Base-by-base conservation (phyloP, 2,888 invertebrate species). In the Drosophila meridiana region DNA sequence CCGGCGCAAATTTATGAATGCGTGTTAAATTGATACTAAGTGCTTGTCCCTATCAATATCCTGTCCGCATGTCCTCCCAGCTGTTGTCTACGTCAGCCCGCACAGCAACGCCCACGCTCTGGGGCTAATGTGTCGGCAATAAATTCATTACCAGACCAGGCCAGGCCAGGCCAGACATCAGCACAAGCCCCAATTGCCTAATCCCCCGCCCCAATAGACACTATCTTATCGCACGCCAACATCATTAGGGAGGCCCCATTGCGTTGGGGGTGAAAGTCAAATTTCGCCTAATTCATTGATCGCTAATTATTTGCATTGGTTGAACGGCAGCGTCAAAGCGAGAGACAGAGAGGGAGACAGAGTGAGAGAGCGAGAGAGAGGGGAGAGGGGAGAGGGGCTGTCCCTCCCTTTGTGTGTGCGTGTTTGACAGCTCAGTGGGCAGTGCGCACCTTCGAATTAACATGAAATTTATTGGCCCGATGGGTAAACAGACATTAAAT, bases 1-100 rank as follows among this genome's bases (percentile, higher is more conserved):
- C 13, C 13, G 8, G 55, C 32, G 26, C 32, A 57, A 63, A 69
- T 74, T 69, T 67, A 76, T 83, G 75, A 82, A 87, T 64, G 79
- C 69, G 67, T 76, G 66, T 81, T 84, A 83, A 90, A 84, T 86
- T 86, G 83, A 82, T 75, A 86, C 65, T 76, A 75, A 89, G 75
- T 78, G 80, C 64, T 68, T 45, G 52, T 64, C 67, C 67, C 56
- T 76, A 79, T 90, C 86, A 86, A 87, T 85, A 82, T 67, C 71
- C 70, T 52, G 66, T 62, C 55, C 52, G 26, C 45, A 11, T 43
- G 57, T 66, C 55, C 55, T 55, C 28, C 38, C 55, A 55, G 53
- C 53, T 14, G 30, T 28, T 32, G 26, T 3, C 26, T 30, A 11
- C 65, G 65, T 73, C 52, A 32, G 14, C 20, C 53, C 14, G 20